A percentile compares a stretch with the other conserved stretches of the same genome.
Evolutionary conservation across 2,888 invertebrate genomes (phyloP).

Genomic region (Ophonus ardosiacus): DNA sequence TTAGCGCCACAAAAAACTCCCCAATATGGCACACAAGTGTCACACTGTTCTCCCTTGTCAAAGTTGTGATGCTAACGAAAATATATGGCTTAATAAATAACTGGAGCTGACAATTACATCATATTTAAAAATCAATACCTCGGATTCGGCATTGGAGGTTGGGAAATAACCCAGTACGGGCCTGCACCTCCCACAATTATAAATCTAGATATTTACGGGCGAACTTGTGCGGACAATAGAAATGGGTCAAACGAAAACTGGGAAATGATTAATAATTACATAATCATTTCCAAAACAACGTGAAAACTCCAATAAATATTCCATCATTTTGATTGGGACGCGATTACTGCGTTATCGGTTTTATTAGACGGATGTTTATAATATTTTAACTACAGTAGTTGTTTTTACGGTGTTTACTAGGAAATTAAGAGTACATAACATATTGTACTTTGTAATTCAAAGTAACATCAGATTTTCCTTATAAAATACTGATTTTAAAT

Average conservation of each 20-base stretch:
- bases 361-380: neutral
- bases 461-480: too few species aligned
- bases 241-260: slow-evolving; percentile 4
- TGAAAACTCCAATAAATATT: neutral
- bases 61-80: slow-evolving; percentile 23
- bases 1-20: neutral
- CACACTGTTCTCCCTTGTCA: slow-evolving; percentile 6
- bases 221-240: neutral
- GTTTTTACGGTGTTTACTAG: neutral
- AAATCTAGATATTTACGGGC: slow-evolving; percentile 11
- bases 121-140: slow-evolving; percentile 15
- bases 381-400: neutral
- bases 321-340: neutral
- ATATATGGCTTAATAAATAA: slow-evolving; percentile 31
- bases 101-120: slow-evolving; percentile 27
- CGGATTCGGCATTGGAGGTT: neutral
- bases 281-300: neutral
- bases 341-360: neutral
- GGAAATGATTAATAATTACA: slow-evolving; percentile 13
- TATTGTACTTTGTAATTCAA: neutral
- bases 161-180: neutral
- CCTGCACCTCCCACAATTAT: neutral
- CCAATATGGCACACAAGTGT: neutral
- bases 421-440: neutral
- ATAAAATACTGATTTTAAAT: too few species aligned